These are phyloP conservation scores for Aproaerema taeniolella DNA, from an alignment of 2,888 invertebrate genomes.

Conservation along the genomic window DNA sequence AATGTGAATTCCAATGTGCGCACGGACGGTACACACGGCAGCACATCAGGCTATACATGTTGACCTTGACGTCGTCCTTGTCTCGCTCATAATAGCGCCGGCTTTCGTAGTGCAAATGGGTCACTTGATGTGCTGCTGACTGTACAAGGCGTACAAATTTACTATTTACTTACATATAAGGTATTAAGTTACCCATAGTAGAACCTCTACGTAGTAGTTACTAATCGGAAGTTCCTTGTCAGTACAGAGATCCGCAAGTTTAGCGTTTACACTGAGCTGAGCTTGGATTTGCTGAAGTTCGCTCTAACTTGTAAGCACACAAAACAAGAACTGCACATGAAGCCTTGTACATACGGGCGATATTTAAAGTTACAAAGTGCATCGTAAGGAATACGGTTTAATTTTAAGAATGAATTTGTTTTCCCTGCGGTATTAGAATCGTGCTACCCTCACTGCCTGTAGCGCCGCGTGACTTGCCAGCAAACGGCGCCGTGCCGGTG, in stretches of 20 bases:
- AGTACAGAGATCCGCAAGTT: constrained; percentile 1
- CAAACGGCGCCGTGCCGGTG: constrained; percentile 3
- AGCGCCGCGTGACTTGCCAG: constrained; percentile 3
- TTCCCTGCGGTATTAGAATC: constrained; percentile 2
- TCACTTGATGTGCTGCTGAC: too few relatives aligned
- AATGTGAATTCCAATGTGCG: too few relatives aligned
- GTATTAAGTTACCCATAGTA: too few relatives aligned
- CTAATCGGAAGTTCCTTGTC: neutral
- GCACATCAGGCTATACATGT: too few relatives aligned
- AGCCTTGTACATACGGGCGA: neutral
- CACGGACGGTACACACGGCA: too few relatives aligned
- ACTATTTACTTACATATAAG: too few relatives aligned
- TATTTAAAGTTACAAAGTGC: neutral
- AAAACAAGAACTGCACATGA: neutral
- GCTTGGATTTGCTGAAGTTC: constrained; percentile 4
- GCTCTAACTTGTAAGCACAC: constrained; percentile 3
- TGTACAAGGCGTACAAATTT: too few relatives aligned
- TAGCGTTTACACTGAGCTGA: constrained; percentile 1
- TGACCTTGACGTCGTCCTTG: too few relatives aligned
- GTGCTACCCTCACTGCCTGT: neutral
- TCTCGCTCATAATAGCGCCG: too few relatives aligned
- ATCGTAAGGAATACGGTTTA: neutral
- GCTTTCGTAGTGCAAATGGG: too few relatives aligned
- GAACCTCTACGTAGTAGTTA: too few relatives aligned
- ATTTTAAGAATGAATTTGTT: neutral